Base-by-base conservation (phyloP, 2,888 invertebrate species). In the Phaedon cochleariae region DNA sequence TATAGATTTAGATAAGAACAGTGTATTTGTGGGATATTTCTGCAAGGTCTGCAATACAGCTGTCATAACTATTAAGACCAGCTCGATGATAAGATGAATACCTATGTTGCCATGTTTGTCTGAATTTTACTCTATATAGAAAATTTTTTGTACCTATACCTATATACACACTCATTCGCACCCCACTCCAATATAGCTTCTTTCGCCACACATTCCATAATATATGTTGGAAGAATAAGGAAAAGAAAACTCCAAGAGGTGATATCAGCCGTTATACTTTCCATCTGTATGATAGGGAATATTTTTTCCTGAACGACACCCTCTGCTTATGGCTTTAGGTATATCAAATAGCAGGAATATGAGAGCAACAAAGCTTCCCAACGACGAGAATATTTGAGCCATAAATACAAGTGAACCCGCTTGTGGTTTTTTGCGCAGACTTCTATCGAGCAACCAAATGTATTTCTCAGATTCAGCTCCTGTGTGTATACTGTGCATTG, bases 341-440 rank as follows among this genome's bases (percentile, higher is more conserved):
- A 57, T 57, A 45, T 57, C 57, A 37, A 57, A 57, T 37, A 59
- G 46, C 45, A 59, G 48, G 31, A 58, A 65, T 65, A 58, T 58
- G 59, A 46, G 49, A 55, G 62, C 68, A 62, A 68, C 70, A 70
- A 65, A 66, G 59, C 63, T 70, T 55, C 22, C 60, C 59, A 37
- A 59, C 54, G 53, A 62, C 64, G 70, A 64, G 68, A 64, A 70
- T 70, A 70, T 70, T 70, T 68, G 60, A 68, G 59, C 57, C 65
- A 70, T 70, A 70, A 70, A 70, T 70, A 70, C 64, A 62, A 64
- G 61, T 61, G 60, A 57, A 58, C 41, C 51, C 70, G 66, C 58
- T 59, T 62, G 53, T 48, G 64, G 65, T n/a, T 62, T 62, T 68
- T 68, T 68, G 49, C 34, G 53, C 59, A 20, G 22, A 64, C 59